Evolutionary conservation across 2,797 vertebrate genomes (phyloP).

Genomic region (Potorous gilbertii): DNA sequence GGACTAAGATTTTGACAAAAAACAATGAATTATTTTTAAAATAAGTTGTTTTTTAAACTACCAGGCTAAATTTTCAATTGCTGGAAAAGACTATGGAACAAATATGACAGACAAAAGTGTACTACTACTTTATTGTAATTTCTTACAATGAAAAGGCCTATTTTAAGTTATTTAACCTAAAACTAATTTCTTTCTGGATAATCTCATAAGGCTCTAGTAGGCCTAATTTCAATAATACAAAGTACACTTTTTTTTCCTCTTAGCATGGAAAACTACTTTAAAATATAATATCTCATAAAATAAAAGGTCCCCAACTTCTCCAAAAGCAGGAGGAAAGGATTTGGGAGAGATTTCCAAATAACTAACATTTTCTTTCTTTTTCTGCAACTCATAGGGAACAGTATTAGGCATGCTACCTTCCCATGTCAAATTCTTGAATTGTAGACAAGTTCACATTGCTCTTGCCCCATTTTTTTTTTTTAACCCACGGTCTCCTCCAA

Average conservation of each 20-base stretch:
- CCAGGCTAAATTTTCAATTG: neutral
- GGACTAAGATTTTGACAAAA: neutral
- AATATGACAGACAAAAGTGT: neutral
- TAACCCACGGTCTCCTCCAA: neutral
- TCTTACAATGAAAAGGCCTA: neutral
- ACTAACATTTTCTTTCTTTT: conserved; percentile 57
- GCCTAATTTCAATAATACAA: conserved; percentile 28
- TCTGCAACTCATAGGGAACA: conserved; percentile 54
- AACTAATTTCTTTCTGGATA: neutral
- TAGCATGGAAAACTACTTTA: neutral
- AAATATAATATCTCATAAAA: conserved; percentile 15
- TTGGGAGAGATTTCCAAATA: conserved; percentile 43
- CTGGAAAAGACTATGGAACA: neutral
- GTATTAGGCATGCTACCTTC: conserved; percentile 45
- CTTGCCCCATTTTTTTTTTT: neutral
- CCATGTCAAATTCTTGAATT: conserved; percentile 46
- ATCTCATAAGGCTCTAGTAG: conserved; percentile 16
- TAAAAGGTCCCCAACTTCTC: neutral
- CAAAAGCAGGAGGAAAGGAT: neutral
- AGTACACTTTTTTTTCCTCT: conserved; percentile 10
- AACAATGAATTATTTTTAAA: conserved; percentile 28
- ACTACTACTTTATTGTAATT: neutral
- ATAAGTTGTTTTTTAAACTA: conserved; percentile 5
- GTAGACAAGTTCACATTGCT: conserved; percentile 14
- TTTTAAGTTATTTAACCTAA: neutral